Evolutionary conservation across 2,797 vertebrate species (phyloP), one percentile per base, ranked within the genome.

Genomic region (Kryptolebias ocellatus): DNA sequence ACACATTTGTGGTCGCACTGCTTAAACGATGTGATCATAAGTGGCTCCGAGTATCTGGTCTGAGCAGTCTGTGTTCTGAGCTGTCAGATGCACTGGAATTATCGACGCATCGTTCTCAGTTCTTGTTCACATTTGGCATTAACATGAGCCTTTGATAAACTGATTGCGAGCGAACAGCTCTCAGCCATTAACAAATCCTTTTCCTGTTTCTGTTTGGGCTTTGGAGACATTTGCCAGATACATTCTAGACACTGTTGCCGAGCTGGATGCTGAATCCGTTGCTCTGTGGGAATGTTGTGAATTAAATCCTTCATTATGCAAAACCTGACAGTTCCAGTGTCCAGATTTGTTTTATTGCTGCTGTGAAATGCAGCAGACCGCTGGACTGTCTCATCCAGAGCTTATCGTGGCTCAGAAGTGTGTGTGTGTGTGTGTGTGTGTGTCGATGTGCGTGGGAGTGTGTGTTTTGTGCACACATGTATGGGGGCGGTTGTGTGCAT

Each of bases 401-500:
- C 60, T 80, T 56, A 65, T 46, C 47, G 53, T 70, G 59, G 46
- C 49, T 82, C 53, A 65, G 46, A 45, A 24, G 14, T 49, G 17
- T 64, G 55, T 44, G 44, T 58, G 55, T 53, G 37, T 44, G 65
- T 50, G 46, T 46, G 56, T 27, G 27, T 50, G 70, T 45, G 39
- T 15, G 39, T 31, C 4, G 42, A 66, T 2, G 70, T 46, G 71
- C 6, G 47, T 34, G 39, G 46, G 56, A 52, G 18, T 34, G 60
- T 37, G 46, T 34, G 42, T 34, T 39, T 39, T 39, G 37, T 61
- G 18, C 39, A 61, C 45, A 47, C 5, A 44, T 45, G 4, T 58
- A 72, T 4, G 79, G 50, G 74, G 68, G 73, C 55, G 72, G 63
- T 28, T 73, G 45, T 67, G 68, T 75, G 49, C 31, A 46, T 34